Percentiles rank a stretch among this genome's conserved stretches.
phyloP scores from a whole-genome alignment of 2,888 invertebrate genomes.

The Myathropa florea region DNA sequence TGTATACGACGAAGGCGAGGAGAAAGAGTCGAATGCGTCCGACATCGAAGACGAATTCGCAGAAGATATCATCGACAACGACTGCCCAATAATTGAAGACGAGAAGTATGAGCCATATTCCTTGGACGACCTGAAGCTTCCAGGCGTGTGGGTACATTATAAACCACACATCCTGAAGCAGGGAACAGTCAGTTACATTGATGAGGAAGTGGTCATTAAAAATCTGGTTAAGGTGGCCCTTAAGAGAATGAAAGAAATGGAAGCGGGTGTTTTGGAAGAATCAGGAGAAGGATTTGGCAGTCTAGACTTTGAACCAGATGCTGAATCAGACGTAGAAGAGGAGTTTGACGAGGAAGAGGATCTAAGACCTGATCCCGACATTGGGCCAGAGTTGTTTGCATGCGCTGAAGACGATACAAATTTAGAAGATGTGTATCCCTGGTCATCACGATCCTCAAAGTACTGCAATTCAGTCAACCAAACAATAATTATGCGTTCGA shows the following conservation, averaged over 20 bases:
- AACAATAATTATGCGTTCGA: constrained; percentile 87
- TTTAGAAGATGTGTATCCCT: constrained; percentile 82
- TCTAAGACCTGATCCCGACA: constrained; percentile 84
- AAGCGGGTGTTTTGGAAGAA: not conserved
- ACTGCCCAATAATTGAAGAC: constrained; percentile 83
- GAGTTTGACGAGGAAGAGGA: constrained; percentile 75
- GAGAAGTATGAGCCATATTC: constrained; percentile 87
- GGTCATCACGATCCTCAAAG: constrained; percentile 86
- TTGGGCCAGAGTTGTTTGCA: constrained; percentile 77
- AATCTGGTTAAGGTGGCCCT: constrained; percentile 73
- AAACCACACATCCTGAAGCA: constrained; percentile 89
- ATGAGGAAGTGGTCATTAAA: constrained; percentile 82
- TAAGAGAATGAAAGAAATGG: constrained; percentile 72
- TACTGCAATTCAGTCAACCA: constrained; percentile 84
- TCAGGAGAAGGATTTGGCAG: constrained; percentile 77
- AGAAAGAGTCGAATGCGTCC: constrained; percentile 64
- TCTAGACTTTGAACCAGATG: constrained; percentile 72
- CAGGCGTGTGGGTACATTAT: constrained; percentile 93
- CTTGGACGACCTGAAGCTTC: constrained; percentile 81
- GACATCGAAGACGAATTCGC: constrained; percentile 66
- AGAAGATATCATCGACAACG: constrained; percentile 80
- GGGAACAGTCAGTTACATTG: constrained; percentile 89
- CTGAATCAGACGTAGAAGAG: constrained; percentile 74
- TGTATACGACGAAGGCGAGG: constrained; percentile 74
- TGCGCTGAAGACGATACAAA: constrained; percentile 74